Evolutionary conservation across 2,113 vertebrate species (phyloP).

Genomic region (Podilymbus podiceps): DNA sequence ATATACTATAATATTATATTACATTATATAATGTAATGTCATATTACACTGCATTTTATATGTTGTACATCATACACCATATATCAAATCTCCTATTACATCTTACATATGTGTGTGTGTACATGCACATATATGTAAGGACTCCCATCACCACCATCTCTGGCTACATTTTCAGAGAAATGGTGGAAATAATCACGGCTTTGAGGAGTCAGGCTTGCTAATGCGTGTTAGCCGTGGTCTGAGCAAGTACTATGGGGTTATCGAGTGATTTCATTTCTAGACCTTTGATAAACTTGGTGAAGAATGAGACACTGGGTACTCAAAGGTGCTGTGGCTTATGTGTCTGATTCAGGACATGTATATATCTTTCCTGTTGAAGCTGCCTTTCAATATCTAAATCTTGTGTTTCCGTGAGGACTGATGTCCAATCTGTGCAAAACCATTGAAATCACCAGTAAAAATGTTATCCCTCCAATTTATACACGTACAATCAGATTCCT

Average conservation of each 20-base stretch:
- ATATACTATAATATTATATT: background rate
- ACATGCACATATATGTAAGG: background rate
- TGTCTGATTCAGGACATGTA: rapidly evolving
- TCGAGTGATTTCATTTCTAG: background rate
- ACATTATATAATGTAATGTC: background rate
- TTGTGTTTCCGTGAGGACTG: background rate
- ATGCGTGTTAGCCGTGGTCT: background rate
- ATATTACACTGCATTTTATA: too few relatives aligned
- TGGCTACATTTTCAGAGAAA: background rate
- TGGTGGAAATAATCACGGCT: background rate
- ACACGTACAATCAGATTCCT: background rate
- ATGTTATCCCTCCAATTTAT: background rate
- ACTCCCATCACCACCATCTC: background rate
- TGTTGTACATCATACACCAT: too few relatives aligned
- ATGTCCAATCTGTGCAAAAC: background rate
- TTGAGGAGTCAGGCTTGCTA: background rate
- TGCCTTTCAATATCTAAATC: background rate
- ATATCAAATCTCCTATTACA: too few relatives aligned
- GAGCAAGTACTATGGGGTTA: background rate
- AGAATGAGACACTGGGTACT: background rate
- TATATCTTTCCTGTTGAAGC: background rate
- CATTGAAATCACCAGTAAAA: background rate
- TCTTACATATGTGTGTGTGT: background rate
- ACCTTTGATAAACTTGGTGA: background rate
- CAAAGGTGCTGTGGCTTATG: background rate